Base-by-base conservation (phyloP, 2,113 vertebrate genomes). In the Gallinago media region DNA sequence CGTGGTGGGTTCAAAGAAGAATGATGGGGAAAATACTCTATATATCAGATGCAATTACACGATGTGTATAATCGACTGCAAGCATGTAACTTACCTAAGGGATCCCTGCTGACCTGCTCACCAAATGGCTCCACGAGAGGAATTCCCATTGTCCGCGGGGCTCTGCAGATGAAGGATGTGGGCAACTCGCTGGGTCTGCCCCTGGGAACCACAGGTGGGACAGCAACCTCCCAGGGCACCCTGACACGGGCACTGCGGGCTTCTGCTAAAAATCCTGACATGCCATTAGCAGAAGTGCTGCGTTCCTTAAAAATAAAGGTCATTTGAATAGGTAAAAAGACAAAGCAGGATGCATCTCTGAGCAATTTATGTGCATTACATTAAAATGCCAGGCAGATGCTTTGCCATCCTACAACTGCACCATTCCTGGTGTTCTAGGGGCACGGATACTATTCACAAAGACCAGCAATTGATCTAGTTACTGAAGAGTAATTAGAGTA, bases 1-100 rank as follows among this genome's bases (percentile, higher is more conserved):
- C 18, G 2, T 92, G 88, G 82, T 47, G 75, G 79, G 83, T 86
- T 91, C 75, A 95, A 77, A 94, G 82, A 79, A 93, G 40, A 83
- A 49, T 4, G n/a, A 44, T 32, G 44, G 46, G 38, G 74, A 89
- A 94, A 92, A 71, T 31, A 44, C 65, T 74, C 54, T 7, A 16
- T 34, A 12, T 70, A 83, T 90, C 6, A 1, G 36, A 80, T 72
- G 55, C 67, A 93, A 83, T 88, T 88, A 73, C 17, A 79, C 0
- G 2, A 74, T 61, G 80, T 0, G 0, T 62, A 61, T 38, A 93
- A 91, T 40, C 3, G 0, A 46, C 70, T 71, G 71, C 66, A 77
- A 91, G 77, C 72, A 74, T 0, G 0, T 66, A 85, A 52, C 82
- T 91, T 68, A 36, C 70, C 21, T 22, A 32, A 89, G 71, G 59